Evolutionary conservation across 2,113 vertebrate genomes (phyloP).

Genomic region (Ia io): DNA sequence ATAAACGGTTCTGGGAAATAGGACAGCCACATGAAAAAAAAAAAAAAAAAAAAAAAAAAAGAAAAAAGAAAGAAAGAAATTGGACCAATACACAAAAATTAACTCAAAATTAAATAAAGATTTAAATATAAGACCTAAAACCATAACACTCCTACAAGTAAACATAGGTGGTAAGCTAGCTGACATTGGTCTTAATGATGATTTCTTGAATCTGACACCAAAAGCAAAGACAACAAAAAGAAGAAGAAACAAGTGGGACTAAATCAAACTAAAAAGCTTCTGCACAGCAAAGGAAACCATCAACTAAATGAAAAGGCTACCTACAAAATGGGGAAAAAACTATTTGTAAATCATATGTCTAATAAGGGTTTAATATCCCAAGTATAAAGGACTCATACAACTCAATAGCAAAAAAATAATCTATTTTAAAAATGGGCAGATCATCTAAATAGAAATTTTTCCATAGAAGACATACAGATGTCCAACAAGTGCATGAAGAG

Average conservation of each 20-base stretch:
- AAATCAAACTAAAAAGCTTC: neutral
- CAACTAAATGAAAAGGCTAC: neutral
- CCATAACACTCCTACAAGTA: neutral
- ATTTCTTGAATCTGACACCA: neutral
- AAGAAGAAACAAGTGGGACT: neutral
- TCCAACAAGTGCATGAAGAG: neutral
- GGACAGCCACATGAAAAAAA: neutral
- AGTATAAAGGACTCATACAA: neutral
- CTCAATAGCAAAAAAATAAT: neutral
- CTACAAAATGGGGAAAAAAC: neutral
- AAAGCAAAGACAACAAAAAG: neutral
- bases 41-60: neutral
- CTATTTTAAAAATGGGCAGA: neutral
- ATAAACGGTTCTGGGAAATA: neutral
- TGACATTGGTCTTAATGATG: neutral
- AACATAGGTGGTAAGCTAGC: neutral
- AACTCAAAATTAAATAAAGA: neutral
- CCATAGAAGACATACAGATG: neutral
- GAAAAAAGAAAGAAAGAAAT: neutral
- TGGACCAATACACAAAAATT: neutral
- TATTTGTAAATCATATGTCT: neutral
- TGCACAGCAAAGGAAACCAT: neutral
- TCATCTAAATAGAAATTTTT: neutral
- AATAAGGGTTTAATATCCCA: neutral
- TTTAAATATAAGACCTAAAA: neutral